These are phyloP conservation scores for Andrena haemorrhoa DNA, from an alignment of 2,888 invertebrate species.

Conservation along the genomic window DNA sequence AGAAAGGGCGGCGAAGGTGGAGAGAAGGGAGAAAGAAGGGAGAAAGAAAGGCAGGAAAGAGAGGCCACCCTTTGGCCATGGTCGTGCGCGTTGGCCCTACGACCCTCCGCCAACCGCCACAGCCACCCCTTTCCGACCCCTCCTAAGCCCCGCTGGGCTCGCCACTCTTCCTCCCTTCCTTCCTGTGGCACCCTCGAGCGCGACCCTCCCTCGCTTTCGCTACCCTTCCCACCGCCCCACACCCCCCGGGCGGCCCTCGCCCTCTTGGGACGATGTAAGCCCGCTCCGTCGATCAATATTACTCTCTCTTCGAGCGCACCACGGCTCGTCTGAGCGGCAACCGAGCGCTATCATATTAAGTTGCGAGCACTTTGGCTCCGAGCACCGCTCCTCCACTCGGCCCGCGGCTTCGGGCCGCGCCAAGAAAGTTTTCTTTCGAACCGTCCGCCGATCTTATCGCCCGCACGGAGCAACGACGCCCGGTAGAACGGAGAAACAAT, in stretches of 20 bases:
- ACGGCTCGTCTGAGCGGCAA: conserved; percentile 74
- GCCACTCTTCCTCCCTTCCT: conserved; percentile 36
- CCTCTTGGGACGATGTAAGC: conserved; percentile 80
- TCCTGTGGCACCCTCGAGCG: conserved; percentile 65
- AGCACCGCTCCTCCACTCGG: conserved; percentile 22
- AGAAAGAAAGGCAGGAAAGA: conserved; percentile 30
- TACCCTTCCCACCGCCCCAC: conserved; percentile 24
- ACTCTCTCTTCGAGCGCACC: conserved; percentile 82
- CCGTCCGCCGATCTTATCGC: conserved; percentile 59
- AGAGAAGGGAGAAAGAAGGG: not conserved
- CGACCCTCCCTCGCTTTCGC: conserved; percentile 59
- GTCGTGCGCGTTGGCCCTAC: conserved; percentile 76
- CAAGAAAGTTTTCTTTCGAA: conserved; percentile 60
- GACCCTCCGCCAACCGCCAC: conserved; percentile 67
- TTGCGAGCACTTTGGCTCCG: conserved; percentile 62
- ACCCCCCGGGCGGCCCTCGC: conserved; percentile 33
- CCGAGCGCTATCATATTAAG: conserved; percentile 75
- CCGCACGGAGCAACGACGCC: conserved; percentile 10
- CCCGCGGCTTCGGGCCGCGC: conserved; percentile 10
- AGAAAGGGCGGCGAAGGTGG: not conserved
- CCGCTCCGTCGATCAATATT: conserved; percentile 83
- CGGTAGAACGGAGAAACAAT: conserved; percentile 47
- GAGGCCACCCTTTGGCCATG: conserved; percentile 62
- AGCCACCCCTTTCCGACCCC: conserved; percentile 13
- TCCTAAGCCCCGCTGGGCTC: conserved; percentile 11